Evolutionary conservation across 2,113 vertebrate species (phyloP).

Genomic region (Damaliscus lunatus): DNA sequence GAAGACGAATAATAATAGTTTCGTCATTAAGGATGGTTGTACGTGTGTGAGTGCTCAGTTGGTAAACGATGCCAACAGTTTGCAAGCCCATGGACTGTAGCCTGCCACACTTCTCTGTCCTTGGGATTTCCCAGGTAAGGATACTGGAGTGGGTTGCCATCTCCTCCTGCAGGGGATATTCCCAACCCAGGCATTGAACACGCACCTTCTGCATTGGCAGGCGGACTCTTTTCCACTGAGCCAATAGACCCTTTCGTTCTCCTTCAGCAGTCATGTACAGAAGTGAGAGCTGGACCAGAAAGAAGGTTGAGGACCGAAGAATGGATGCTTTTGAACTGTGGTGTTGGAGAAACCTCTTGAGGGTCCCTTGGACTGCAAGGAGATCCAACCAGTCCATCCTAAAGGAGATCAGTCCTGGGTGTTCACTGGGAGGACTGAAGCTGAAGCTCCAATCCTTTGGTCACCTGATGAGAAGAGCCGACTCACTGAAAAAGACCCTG

Average conservation of each 20-base stretch:
- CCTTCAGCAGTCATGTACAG: background rate
- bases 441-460: background rate
- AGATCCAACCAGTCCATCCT: background rate
- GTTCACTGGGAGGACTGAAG: background rate
- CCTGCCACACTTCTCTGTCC: background rate
- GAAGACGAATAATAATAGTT: background rate
- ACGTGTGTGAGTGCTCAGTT: background rate
- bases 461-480: rapidly evolving
- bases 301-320: background rate
- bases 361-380: background rate
- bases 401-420: rapidly evolving
- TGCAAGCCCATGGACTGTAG: background rate
- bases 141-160: background rate
- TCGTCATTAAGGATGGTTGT: background rate
- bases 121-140: background rate
- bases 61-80: background rate
- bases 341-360: background rate
- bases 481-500: background rate
- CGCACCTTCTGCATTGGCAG: rapidly evolving
- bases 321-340: background rate
- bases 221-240: background rate
- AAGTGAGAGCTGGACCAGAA: background rate
- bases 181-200: background rate
- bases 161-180: background rate
- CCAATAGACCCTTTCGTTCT: background rate